Evolutionary conservation across 2,113 vertebrate species (phyloP).

Genomic region (Dinomys branickii): DNA sequence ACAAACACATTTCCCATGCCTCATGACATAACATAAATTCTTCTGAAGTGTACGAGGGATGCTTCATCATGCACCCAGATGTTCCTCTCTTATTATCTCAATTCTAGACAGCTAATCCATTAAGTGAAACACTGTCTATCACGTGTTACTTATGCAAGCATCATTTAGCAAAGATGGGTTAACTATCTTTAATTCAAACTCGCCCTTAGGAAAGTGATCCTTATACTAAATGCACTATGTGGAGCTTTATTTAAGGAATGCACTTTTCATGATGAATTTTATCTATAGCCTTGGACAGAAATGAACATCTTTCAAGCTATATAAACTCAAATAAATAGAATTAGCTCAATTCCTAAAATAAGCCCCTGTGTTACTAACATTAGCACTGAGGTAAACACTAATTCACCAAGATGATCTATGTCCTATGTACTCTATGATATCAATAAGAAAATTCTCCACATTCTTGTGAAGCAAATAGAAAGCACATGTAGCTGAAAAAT

Average conservation of each 20-base stretch:
- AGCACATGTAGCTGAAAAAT: background rate
- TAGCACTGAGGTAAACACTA: background rate
- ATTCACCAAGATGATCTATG: background rate
- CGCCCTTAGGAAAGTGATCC: background rate
- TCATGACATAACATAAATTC: slow-evolving; percentile 48
- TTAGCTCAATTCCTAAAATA: slow-evolving; percentile 24
- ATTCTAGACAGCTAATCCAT: slow-evolving; percentile 20
- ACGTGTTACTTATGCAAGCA: slow-evolving; percentile 28
- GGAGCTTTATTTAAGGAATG: slow-evolving; percentile 13
- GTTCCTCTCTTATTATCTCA: slow-evolving; percentile 44
- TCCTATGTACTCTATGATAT: background rate
- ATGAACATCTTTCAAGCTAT: background rate
- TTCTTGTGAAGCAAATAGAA: slow-evolving; percentile 28
- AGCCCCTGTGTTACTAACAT: background rate
- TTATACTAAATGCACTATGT: background rate
- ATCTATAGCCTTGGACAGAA: background rate
- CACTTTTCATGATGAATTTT: slow-evolving; percentile 24
- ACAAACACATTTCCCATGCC: slow-evolving; percentile 37
- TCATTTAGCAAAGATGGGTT: background rate
- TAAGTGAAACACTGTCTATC: background rate
- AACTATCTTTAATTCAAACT: background rate
- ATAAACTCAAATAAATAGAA: background rate
- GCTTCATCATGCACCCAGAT: background rate
- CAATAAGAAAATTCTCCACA: slow-evolving; percentile 19
- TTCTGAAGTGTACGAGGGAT: slow-evolving; percentile 49